These are phyloP conservation scores for Albula goreensis DNA, from an alignment of 2,113 vertebrate species.

Conservation along the genomic window DNA sequence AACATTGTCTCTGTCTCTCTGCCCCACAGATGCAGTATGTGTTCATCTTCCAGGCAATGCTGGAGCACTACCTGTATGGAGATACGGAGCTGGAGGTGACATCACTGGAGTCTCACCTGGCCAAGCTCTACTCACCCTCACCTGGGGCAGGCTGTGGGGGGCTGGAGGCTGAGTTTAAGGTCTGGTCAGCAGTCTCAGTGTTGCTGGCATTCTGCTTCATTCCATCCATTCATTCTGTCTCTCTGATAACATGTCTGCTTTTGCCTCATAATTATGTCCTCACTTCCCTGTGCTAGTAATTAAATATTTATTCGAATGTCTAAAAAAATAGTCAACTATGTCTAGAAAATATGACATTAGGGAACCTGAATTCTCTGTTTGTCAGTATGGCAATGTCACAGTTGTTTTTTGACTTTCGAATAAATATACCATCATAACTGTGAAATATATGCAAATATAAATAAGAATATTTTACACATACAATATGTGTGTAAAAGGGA, in stretches of 20 bases:
- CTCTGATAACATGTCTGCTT: background rate
- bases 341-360: too few relatives aligned
- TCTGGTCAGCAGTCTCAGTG: conserved; percentile 44
- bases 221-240: background rate
- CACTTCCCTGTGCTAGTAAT: too few relatives aligned
- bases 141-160: conserved; percentile 89
- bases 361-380: too few relatives aligned
- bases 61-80: conserved; percentile 96
- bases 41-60: conserved; percentile 96
- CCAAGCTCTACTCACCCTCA: conserved; percentile 92
- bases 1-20: background rate
- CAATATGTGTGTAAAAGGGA: too few relatives aligned
- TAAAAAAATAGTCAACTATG: too few relatives aligned
- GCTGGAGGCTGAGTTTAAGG: conserved; percentile 97
- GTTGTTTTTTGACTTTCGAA: too few relatives aligned
- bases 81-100: conserved; percentile 98
- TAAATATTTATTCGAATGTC: too few relatives aligned
- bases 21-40: conserved; percentile 94
- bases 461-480: too few relatives aligned
- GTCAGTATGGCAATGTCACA: too few relatives aligned
- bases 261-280: too few relatives aligned
- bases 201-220: background rate
- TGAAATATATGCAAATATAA: too few relatives aligned
- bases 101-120: conserved; percentile 91
- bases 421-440: too few relatives aligned